Base-by-base conservation (phyloP, 2,113 vertebrate genomes). In the Cyphomyrus plagiostoma region DNA sequence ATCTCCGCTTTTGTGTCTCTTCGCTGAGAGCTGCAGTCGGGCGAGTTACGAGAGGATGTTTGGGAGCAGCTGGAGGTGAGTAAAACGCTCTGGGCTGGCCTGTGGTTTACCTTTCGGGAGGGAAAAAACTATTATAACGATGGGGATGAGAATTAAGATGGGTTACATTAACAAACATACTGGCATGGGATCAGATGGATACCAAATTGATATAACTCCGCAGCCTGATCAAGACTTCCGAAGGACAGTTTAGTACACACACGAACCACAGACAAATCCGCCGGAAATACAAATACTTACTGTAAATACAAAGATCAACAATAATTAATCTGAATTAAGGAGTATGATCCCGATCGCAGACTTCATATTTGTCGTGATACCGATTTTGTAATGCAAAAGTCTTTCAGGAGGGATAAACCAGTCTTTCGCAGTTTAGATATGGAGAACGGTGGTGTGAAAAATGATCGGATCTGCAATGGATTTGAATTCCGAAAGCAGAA, bases 41-140 rank as follows among this genome's bases (percentile, higher is more conserved):
- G 91, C 92, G 93, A 94, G 84, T 90, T 94, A 94, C 92, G 94
- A 93, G 90, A 95, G 95, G 95, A 95, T 96, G 95, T 93, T 95
- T 50, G 94, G 93, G 88, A 92, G 91, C 93, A 92, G 93, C 93
- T 93, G 93, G 92, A 96, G 96, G 96, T 96, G 94, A 95, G 95
- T 94, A 62, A 9, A 88, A 82, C 80, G 80, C 85, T 70, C 26
- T 42, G 56, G n/a, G 89, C 53, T 85, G 19, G 45, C 80, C 88
- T 10, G 88, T 46, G 88, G 86, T 17, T 88, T 26, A 30, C 23
- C 19, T 84, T 46, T 9, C 0, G 13, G 53, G 30, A 23, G 42
- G 5, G 66, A 66, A 13, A n/a, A 42, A 74, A 58, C 62, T n/a
- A 62, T 88, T 77, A 85, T 53, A 35, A 88, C 11, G 21, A 30